Percentiles rank a stretch among this genome's conserved stretches.
These are phyloP conservation scores for Drosophila arizonae DNA, from an alignment of 1,140 invertebrate genomes.

Conservation along the genomic window DNA sequence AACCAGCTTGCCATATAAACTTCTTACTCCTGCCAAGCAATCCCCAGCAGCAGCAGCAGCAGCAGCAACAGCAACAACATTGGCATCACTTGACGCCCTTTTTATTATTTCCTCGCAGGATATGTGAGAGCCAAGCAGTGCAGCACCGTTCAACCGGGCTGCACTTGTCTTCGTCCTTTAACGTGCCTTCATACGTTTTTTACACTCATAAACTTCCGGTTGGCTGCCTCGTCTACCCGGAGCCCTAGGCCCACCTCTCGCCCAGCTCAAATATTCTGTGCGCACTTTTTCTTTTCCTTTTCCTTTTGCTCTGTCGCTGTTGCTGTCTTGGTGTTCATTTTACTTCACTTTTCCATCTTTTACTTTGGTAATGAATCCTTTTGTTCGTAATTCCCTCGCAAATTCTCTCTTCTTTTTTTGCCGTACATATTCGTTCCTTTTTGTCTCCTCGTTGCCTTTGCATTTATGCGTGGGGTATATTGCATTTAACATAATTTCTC, in stretches of 20 bases:
- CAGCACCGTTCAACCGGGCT: conserved; percentile 26
- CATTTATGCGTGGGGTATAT: conserved; percentile 27
- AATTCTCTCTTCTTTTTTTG: conserved; percentile 23
- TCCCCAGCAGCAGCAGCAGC: neutral
- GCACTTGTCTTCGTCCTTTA: conserved; percentile 40
- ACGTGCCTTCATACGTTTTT: conserved; percentile 48
- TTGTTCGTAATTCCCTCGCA: conserved; percentile 70
- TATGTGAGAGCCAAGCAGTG: conserved; percentile 35
- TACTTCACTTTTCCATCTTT: conserved; percentile 65
- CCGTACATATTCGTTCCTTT: conserved; percentile 15
- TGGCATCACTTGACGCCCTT: conserved; percentile 37
- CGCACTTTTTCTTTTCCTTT: neutral
- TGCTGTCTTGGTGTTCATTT: conserved; percentile 25
- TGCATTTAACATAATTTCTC: neutral
- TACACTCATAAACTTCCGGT: conserved; percentile 68
- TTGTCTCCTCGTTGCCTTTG: conserved; percentile 13
- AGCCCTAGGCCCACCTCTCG: conserved; percentile 2
- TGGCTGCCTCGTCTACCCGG: conserved; percentile 39
- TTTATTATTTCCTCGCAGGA: conserved; percentile 49
- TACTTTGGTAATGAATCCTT: conserved; percentile 79
- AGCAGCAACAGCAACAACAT: conserved; percentile 4
- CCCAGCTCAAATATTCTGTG: conserved; percentile 28
- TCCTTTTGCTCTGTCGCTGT: neutral
- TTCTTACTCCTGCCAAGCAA: conserved; percentile 15
- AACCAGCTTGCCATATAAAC: conserved; percentile 28